phyloP scores from a whole-genome alignment of 2,113 vertebrate genomes.

The Ceuthmochares aereus region DNA sequence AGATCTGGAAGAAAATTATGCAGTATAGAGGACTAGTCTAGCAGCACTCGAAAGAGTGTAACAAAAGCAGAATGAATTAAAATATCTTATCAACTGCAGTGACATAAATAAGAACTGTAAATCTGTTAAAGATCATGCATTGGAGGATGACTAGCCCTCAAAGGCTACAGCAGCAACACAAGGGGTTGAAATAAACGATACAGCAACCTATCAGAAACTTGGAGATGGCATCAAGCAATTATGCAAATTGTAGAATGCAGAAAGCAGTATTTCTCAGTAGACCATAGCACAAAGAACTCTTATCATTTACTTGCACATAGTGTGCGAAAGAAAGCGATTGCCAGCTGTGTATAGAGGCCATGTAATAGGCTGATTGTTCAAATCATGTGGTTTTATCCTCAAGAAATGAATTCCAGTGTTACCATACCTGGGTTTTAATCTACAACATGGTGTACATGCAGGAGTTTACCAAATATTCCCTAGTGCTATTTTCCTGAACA shows the following conservation, averaged over 20 bases:
- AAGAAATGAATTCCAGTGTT: background rate
- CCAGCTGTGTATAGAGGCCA: fast-evolving
- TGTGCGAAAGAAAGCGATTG: background rate
- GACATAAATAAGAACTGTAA: background rate
- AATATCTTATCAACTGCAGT: background rate
- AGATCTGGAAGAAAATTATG: background rate
- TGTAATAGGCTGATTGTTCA: background rate
- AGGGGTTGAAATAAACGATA: background rate
- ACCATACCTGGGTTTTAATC: background rate
- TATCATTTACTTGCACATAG: fast-evolving
- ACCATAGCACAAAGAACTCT: background rate
- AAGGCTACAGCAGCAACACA: background rate
- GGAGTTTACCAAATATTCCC: background rate
- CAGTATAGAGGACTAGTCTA: background rate
- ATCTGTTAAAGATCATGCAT: background rate
- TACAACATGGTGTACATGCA: background rate
- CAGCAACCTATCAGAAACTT: background rate
- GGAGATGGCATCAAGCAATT: background rate
- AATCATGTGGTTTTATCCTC: background rate
- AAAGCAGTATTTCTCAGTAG: background rate
- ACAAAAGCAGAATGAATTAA: background rate
- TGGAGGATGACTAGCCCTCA: background rate
- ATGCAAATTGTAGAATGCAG: background rate
- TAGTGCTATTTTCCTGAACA: background rate
- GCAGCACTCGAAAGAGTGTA: background rate